These are phyloP conservation scores for Phylloscopus trochilus DNA, from an alignment of 2,113 vertebrate species.

Conservation along the genomic window DNA sequence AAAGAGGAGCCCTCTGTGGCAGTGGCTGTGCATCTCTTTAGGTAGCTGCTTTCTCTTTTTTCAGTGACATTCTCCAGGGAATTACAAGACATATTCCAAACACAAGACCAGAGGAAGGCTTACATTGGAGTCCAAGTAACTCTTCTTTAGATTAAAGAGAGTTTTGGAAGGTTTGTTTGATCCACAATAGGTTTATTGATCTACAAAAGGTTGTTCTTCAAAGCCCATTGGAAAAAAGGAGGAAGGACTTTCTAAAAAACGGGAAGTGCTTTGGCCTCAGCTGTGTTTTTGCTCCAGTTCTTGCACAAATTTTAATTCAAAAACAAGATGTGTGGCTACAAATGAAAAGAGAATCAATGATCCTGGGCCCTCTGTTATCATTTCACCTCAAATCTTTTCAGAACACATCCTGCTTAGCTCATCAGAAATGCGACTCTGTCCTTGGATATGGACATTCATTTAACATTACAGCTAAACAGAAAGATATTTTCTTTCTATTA, in stretches of 20 bases:
- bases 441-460: neutral
- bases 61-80: neutral
- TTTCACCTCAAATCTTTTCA: neutral
- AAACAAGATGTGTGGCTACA: neutral
- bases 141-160: neutral
- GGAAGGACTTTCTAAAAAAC: neutral
- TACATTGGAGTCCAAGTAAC: neutral
- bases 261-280: neutral
- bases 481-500: neutral
- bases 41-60: neutral
- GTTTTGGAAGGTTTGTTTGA: neutral
- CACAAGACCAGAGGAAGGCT: neutral
- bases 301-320: neutral
- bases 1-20: fast-evolving
- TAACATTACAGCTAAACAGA: neutral
- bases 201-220: neutral
- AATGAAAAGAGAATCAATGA: neutral
- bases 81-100: neutral
- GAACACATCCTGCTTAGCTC: neutral
- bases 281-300: neutral
- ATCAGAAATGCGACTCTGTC: neutral
- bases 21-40: neutral
- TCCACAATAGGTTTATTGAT: neutral
- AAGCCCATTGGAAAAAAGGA: neutral
- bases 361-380: neutral